Evolutionary conservation across 2,113 vertebrate species (phyloP).

Genomic region (Onychostruthus taczanowskii): DNA sequence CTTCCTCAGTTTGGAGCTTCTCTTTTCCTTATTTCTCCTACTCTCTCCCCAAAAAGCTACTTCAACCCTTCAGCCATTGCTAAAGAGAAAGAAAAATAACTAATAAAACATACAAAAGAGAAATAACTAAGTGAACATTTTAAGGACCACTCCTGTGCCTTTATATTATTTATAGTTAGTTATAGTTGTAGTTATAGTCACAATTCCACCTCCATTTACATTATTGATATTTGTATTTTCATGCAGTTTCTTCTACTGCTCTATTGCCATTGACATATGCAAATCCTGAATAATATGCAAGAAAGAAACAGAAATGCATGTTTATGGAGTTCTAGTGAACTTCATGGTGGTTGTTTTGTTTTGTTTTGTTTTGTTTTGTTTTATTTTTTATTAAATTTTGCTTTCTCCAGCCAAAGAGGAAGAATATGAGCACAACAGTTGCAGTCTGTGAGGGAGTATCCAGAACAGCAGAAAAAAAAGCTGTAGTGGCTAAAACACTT

Average conservation of each 20-base stretch:
- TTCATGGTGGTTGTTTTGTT: neutral
- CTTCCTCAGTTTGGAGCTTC: neutral
- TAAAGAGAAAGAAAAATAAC: neutral
- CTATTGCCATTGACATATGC: accelerated
- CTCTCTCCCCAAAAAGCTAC: neutral
- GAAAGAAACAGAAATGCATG: neutral
- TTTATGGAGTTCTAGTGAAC: neutral
- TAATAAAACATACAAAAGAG: neutral
- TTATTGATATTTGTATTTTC: neutral
- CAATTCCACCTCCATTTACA: neutral
- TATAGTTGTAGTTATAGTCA: too few species aligned
- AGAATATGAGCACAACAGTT: neutral
- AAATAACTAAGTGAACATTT: neutral
- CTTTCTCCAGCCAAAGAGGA: neutral
- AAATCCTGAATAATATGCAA: neutral
- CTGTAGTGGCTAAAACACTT: neutral
- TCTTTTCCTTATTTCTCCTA: neutral
- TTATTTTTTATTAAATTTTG: neutral
- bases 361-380: neutral
- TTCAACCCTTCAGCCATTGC: neutral
- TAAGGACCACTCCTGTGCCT: neutral
- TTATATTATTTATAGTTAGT: neutral
- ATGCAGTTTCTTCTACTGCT: too few species aligned
- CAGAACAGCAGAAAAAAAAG: neutral
- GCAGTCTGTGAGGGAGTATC: neutral